These are phyloP conservation scores for Emydura subglobosa DNA, from an alignment of 2,113 vertebrate genomes.

Conservation along the genomic window DNA sequence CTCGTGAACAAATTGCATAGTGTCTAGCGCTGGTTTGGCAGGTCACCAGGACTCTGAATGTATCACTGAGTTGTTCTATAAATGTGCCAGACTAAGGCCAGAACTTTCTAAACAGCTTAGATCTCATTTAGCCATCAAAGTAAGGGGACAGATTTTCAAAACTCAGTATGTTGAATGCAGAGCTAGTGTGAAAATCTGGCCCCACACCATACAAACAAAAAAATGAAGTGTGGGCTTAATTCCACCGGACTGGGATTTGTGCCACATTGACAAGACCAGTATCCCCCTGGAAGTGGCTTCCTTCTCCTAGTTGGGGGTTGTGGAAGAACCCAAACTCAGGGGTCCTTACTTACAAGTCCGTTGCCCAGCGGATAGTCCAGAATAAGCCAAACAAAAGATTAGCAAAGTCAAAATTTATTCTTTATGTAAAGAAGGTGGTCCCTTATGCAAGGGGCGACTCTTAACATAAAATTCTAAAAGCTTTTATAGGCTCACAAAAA, in stretches of 20 bases:
- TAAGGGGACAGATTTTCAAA: background rate
- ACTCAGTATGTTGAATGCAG: background rate
- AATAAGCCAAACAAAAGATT: too few species aligned
- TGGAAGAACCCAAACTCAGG: too few species aligned
- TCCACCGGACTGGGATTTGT: background rate
- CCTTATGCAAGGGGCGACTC: too few species aligned
- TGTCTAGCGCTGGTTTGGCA: background rate
- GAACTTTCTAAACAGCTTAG: background rate
- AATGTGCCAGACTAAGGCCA: background rate
- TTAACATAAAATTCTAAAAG: too few species aligned
- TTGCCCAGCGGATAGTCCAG: too few species aligned
- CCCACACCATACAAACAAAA: background rate
- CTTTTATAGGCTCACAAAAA: too few species aligned
- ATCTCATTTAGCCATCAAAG: background rate
- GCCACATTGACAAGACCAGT: background rate
- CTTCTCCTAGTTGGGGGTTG: background rate
- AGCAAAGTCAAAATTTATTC: too few species aligned
- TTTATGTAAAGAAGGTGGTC: too few species aligned
- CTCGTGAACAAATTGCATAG: background rate
- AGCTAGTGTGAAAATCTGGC: background rate
- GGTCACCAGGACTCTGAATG: background rate
- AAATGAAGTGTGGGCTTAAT: background rate
- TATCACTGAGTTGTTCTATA: background rate
- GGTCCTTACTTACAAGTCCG: too few species aligned
- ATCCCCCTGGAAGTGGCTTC: background rate